Evolutionary conservation across 2,113 vertebrate genomes (phyloP).

Genomic region (Alaudala cheleensis): DNA sequence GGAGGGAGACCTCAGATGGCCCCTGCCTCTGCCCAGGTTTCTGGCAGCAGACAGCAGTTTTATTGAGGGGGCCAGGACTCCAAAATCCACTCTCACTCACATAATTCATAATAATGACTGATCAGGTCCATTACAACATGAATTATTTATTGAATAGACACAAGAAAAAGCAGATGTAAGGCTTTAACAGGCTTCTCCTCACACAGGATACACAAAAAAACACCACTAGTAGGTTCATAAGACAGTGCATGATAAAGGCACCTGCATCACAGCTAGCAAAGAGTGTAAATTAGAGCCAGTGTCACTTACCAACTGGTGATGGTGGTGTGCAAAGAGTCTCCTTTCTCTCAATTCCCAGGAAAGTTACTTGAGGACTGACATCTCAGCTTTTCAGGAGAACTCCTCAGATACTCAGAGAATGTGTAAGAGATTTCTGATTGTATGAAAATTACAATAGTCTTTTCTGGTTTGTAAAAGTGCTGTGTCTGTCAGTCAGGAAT

Average conservation of each 20-base stretch:
- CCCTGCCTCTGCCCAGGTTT: background rate
- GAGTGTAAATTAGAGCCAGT: background rate
- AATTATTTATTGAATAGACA: background rate
- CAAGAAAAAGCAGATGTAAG: background rate
- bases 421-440: background rate
- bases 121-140: background rate
- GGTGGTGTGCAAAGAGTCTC: background rate
- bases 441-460: background rate
- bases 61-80: background rate
- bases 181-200: background rate
- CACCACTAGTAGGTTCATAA: background rate
- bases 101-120: rapidly evolving
- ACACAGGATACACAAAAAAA: background rate
- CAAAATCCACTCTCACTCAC: background rate
- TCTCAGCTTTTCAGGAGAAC: background rate
- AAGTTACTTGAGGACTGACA: background rate
- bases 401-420: too few relatives aligned
- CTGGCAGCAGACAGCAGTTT: background rate
- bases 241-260: background rate
- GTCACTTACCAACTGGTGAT: background rate
- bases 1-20: background rate
- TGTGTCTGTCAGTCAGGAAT: background rate
- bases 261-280: background rate
- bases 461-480: background rate
- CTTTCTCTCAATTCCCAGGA: background rate